These are phyloP conservation scores for Nasonia longicornis DNA, from an alignment of 1,140 invertebrate genomes.

Conservation along the genomic window DNA sequence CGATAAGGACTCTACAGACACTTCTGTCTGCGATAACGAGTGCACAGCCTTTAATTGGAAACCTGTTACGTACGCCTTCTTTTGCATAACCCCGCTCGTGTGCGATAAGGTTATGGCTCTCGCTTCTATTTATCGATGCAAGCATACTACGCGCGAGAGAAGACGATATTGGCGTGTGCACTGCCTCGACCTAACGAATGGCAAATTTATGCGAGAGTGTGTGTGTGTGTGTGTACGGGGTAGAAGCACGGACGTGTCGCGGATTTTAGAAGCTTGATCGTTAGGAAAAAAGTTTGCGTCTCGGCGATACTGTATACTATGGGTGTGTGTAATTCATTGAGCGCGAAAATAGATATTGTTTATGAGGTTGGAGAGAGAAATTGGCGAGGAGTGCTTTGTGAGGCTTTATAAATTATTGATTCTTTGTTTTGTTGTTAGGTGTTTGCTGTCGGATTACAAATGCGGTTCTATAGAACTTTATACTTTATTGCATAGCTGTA, in stretches of 20 bases:
- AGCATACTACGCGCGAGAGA: not conserved
- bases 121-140: not conserved
- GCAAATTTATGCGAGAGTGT: no score
- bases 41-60: constrained; percentile 39
- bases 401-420: not conserved
- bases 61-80: constrained; percentile 34
- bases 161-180: not conserved
- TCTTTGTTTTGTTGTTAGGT: not conserved
- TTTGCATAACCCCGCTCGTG: not conserved
- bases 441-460: not conserved
- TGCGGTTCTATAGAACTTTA: not conserved
- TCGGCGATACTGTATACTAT: not conserved
- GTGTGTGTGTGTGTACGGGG: no score
- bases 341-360: no score
- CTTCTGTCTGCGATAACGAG: constrained; percentile 9
- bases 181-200: no score
- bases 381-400: no score
- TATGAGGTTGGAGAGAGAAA: no score
- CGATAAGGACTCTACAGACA: constrained; percentile 1
- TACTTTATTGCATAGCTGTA: not conserved
- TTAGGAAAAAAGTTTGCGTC: not conserved
- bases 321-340: not conserved
- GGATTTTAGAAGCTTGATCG: no score
- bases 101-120: not conserved
- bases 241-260: no score